These are phyloP conservation scores for Tipula unca DNA, from an alignment of 2,888 invertebrate genomes.

Conservation along the genomic window DNA sequence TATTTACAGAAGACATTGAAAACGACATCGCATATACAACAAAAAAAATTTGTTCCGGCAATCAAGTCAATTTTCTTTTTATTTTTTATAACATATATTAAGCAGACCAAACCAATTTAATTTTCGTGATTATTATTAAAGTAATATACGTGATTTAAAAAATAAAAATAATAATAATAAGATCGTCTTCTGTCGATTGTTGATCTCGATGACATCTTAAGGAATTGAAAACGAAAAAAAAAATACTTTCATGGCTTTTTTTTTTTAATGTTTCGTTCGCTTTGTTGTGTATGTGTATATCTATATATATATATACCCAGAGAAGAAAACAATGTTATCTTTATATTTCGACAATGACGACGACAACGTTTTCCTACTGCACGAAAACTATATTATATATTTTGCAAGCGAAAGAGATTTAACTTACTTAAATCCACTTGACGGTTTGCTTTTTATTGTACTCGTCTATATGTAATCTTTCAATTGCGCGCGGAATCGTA, in stretches of 20 bases:
- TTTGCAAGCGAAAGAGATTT: not conserved
- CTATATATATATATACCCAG: not conserved
- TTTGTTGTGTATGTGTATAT: not conserved
- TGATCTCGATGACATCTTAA: constrained; percentile 14
- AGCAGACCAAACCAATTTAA: constrained; percentile 14
- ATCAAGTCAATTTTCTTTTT: not conserved
- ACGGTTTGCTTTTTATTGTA: not conserved
- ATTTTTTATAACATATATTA: not conserved
- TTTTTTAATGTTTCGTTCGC: not conserved
- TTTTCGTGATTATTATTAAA: not conserved
- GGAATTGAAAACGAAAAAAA: not conserved
- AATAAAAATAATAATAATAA: not conserved
- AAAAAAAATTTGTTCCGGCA: not conserved
- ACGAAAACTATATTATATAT: not conserved
- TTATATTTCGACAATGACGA: not conserved
- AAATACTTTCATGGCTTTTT: not conserved
- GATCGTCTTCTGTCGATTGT: constrained; percentile 14
- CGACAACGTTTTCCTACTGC: not conserved
- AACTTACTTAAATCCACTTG: not conserved
- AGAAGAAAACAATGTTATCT: not conserved
- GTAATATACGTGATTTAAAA: constrained; percentile 2
- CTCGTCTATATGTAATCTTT: not conserved
- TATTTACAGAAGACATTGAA: constrained; percentile 8
- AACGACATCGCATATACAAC: not conserved
- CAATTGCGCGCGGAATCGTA: not conserved